Evolutionary conservation across 2,797 vertebrate genomes (phyloP), one percentile per base, ranked within the genome.

Genomic region (Mallotus villosus): DNA sequence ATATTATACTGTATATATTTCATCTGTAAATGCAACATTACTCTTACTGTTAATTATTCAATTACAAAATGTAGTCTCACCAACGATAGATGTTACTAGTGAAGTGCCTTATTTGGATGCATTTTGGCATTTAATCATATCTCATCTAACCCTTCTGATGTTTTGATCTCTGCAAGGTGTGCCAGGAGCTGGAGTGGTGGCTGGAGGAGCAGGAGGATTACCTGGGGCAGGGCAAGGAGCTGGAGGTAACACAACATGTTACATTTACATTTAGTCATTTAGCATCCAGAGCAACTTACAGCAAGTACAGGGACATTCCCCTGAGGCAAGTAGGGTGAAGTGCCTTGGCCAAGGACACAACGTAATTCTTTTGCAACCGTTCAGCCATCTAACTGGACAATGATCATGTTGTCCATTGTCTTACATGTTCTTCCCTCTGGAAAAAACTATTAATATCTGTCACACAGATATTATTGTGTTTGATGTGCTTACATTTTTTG

Each of bases 161-260:
- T 55, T 55, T 19, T 55, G 19, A 55, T 55, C 51, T 55, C 17
- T 55, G 17, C 24, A 21, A 59, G 61, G 27, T 2, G 5, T 63
- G 11, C 61, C 60, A 5, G 70, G 70, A n/a, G 58, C 58, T 22
- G 70, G 66, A 61, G 66, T 32, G 19, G 72, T 51, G 22, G 14
- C 53, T n/a, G 71, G 72, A 62, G 68, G 68, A 53, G 55, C 46
- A 4, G 71, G 63, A 27, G 34, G 65, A 1, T 58, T 73, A 32
- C 65, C 72, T 7, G 65, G 71, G 7, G 74, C 16, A 21, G 63
- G 63, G 32, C 41, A 27, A 64, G 72, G 76, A 34, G 34, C n/a
- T 24, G 62, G 29, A 9, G 62, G 62, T 37, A 32, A 55, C 51
- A 4, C 0, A n/a, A 53, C 5, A 25, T 25, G 1, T 1, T 25